Conservation (phyloP, 2,888 invertebrate species). For the Caenorhabditis virilis region DNA sequence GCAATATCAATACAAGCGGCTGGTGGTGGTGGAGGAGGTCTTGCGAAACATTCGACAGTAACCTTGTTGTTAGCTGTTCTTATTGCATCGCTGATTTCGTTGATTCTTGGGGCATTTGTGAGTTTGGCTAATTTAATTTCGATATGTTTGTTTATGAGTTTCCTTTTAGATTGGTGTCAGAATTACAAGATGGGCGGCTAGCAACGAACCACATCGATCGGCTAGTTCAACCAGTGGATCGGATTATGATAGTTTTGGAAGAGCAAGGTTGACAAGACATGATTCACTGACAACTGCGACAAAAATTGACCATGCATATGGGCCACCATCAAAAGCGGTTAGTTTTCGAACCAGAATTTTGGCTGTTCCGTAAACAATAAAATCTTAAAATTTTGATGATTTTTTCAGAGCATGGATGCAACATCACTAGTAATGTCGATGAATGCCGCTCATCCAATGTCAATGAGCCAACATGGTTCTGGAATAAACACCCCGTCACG, state of each 20-base stretch:
- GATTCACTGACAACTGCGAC: conserved; percentile 61
- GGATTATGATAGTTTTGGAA: conserved; percentile 52
- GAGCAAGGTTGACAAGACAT: conserved; percentile 57
- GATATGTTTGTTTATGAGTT: too few relatives aligned
- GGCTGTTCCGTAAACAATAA: too few relatives aligned
- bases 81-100: conserved; percentile 21
- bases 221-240: conserved; percentile 53
- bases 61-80: conserved; percentile 18
- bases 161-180: conserved; percentile 24
- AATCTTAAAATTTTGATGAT: too few relatives aligned
- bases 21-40: too few relatives aligned
- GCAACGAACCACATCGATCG: conserved; percentile 48
- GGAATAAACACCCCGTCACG: conserved; percentile 54
- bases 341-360: background rate
- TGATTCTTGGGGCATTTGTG: conserved; percentile 32
- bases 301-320: conserved; percentile 57
- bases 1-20: conserved; percentile 7
- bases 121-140: too few relatives aligned
- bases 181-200: conserved; percentile 22
- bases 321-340: conserved; percentile 44
- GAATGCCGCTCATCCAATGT: conserved; percentile 45
- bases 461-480: conserved; percentile 43
- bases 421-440: conserved; percentile 52
- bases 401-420: conserved; percentile 54
- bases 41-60: conserved; percentile 17